Conservation (phyloP, 1,140 invertebrate species). For the Brachionus manjavacas region DNA sequence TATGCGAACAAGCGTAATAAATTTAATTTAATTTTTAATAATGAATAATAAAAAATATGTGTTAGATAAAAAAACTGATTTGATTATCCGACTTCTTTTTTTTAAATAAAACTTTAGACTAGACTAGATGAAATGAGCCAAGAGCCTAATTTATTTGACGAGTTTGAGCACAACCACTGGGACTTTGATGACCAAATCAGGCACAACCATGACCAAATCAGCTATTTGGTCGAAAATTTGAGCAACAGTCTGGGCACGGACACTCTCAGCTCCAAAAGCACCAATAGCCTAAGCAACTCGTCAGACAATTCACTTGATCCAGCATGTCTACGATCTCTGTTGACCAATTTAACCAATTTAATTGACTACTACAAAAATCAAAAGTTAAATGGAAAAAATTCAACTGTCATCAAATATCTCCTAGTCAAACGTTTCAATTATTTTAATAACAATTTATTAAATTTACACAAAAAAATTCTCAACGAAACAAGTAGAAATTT, state of each 20-base stretch:
- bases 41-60: not conserved
- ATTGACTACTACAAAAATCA: constrained; percentile 1
- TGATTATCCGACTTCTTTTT: not conserved
- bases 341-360: not conserved
- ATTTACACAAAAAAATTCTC: constrained; percentile 14
- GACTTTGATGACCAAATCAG: not conserved
- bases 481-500: not conserved
- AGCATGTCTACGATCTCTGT: not conserved
- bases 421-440: not conserved
- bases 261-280: not conserved
- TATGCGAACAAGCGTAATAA: not conserved
- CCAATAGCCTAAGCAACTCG: not conserved
- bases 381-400: not conserved
- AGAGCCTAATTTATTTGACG: not conserved
- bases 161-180: not conserved
- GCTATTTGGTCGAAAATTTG: not conserved
- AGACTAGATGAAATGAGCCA: not conserved
- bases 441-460: constrained; percentile 21
- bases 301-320: not conserved
- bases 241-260: not conserved
- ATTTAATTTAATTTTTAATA: not conserved
- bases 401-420: not conserved
- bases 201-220: not conserved
- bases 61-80: not conserved
- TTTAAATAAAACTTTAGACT: not conserved